Evolutionary conservation across 2,113 vertebrate species (phyloP), one percentile per base, ranked within the genome.

Genomic region (Bufo bufo): DNA sequence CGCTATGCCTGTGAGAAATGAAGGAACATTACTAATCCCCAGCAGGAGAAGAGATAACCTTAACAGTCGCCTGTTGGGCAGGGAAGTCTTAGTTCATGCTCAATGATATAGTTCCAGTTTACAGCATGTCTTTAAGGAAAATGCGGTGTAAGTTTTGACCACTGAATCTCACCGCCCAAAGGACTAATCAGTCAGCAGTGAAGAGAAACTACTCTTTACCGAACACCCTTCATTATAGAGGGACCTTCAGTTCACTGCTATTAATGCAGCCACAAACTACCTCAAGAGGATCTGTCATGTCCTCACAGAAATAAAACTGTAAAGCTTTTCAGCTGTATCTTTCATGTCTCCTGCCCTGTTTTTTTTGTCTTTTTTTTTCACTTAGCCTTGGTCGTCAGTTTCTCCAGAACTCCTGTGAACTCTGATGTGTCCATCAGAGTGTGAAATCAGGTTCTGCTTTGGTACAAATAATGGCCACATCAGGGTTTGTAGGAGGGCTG

Each of bases 131-230:
- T 83, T 71, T 77, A 88, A 65, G 13, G 17, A 56, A 63, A 50
- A n/a, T 33, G 50, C 72, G 69, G 58, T 45, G 65, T 17, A 84
- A 75, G 14, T 65, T 77, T 74, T 78, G 33, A 16, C 20, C 43
- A 20, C 19, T 11, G 33, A 10, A 56, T 84, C 71, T 84, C 43
- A 69, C 47, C 77, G 33, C 87, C 87, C 19, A 6, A 69, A 47
- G 74, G 61, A 69, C 72, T 47, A 58, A 83, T 84, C 81, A 77
- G 45, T 89, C 81, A 82, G 81, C n/a, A 81, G 63, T 61, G 43
- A 16, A 65, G 80, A 33, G 66, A 47, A 88, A 65, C 33, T 66
- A 50, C 10, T 69, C 23, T 66, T 23, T 72, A 20, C 10, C 66
- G 45, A 63, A 84, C 81, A 47, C 23, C 23, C 20, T 5, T 61